Conservation (phyloP, 2,888 invertebrate genomes). For the Spisula subtruncata region DNA sequence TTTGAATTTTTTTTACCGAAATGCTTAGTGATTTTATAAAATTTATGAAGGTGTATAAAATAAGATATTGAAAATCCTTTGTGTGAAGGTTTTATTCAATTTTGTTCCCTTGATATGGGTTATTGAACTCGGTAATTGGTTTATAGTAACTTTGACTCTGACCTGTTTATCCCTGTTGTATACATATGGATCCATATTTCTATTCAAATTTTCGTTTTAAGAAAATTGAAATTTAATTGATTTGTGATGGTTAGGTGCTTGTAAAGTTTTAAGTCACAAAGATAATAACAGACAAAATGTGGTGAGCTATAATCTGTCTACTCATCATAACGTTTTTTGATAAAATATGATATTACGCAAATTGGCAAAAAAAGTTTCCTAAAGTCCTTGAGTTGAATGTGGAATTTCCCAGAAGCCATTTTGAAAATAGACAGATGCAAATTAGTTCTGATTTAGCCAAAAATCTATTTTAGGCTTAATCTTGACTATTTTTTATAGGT, state of each 20-base stretch:
- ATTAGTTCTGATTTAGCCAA: no score
- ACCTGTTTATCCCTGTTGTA: not conserved
- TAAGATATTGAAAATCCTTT: not conserved
- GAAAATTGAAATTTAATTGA: constrained; percentile 10
- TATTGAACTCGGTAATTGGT: not conserved
- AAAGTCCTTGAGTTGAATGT: no score
- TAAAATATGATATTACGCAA: no score
- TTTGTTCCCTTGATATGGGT: not conserved
- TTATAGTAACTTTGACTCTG: not conserved
- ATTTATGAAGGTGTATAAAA: constrained; percentile 3
- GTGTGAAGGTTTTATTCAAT: not conserved
- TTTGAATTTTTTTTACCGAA: not conserved
- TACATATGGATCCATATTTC: not conserved
- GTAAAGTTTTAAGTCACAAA: no score
- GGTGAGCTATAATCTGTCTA: no score
- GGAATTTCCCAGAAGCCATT: no score
- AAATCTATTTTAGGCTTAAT: no score
- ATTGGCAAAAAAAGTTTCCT: no score
- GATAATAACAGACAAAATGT: no score
- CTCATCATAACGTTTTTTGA: no score
- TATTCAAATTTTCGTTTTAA: not conserved
- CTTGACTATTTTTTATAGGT: no score
- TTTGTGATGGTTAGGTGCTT: not conserved
- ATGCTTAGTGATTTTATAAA: not conserved
- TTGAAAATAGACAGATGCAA: no score